phyloP scores from a whole-genome alignment of 2,888 invertebrate species.

The Dugesia japonica region DNA sequence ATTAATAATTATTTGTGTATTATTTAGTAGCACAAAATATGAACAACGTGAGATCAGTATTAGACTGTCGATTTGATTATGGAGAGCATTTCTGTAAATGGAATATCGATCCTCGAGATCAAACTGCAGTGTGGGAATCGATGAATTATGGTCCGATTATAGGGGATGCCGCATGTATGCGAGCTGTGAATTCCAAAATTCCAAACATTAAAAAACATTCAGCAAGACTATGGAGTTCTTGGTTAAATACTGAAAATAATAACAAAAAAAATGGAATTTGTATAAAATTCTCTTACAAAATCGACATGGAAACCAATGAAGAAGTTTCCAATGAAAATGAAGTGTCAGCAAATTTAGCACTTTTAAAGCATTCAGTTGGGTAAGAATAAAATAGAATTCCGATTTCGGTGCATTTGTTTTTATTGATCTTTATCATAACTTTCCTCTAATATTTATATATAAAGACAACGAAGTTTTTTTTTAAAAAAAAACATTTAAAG shows the following conservation, averaged over 20 bases:
- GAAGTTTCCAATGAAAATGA: neutral
- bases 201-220: conserved; percentile 9
- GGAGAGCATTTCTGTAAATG: neutral
- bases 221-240: conserved; percentile 27
- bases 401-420: no score
- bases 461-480: no score
- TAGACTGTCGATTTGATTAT: neutral
- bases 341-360: neutral
- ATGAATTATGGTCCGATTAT: neutral
- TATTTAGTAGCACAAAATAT: neutral
- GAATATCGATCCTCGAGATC: conserved; percentile 29
- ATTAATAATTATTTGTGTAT: no score
- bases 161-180: conserved; percentile 24
- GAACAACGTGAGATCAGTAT: neutral
- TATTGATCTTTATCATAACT: neutral
- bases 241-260: neutral
- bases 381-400: neutral
- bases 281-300: neutral
- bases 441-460: neutral
- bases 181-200: neutral
- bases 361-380: conserved; percentile 28
- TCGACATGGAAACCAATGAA: neutral
- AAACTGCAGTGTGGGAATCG: conserved; percentile 21
- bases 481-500: no score
- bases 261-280: neutral